These are phyloP conservation scores for Belonocnema kinseyi DNA, from an alignment of 1,140 invertebrate genomes.

Conservation along the genomic window DNA sequence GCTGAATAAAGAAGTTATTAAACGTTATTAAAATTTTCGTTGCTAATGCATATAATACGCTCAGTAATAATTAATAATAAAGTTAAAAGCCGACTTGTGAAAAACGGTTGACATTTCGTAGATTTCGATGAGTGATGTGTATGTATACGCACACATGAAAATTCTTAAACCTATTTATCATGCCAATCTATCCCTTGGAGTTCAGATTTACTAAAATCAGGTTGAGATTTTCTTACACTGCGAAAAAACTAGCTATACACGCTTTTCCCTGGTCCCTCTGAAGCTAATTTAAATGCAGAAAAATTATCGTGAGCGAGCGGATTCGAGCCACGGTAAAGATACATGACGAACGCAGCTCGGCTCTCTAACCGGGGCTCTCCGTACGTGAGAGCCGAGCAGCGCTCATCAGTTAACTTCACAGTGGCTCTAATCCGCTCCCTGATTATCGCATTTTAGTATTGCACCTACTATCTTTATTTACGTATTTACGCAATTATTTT, in stretches of 20 bases:
- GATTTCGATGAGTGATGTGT: conserved; percentile 10
- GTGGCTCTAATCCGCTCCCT: too few relatives aligned
- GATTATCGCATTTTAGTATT: background rate
- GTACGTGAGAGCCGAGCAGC: too few relatives aligned
- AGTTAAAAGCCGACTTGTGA: conserved; percentile 24
- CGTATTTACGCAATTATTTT: too few relatives aligned
- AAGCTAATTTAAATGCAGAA: conserved; percentile 34
- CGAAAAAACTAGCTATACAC: background rate
- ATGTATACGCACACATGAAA: background rate
- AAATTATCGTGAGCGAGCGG: too few relatives aligned
- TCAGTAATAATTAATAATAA: background rate
- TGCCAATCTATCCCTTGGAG: background rate
- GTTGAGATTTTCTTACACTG: background rate
- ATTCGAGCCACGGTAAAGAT: too few relatives aligned
- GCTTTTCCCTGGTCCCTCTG: conserved; percentile 41
- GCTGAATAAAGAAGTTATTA: conserved; percentile 24
- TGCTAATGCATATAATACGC: conserved; percentile 24
- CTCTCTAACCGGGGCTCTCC: too few relatives aligned
- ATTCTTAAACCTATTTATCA: background rate
- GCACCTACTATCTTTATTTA: background rate
- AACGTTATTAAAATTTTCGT: conserved; percentile 28
- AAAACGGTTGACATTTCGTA: conserved; percentile 21
- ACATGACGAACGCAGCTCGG: too few relatives aligned
- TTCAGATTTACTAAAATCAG: conserved; percentile 33
- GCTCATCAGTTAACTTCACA: too few relatives aligned